Base-by-base conservation (phyloP, 2,888 invertebrate species). In the Melanophora roralis region DNA sequence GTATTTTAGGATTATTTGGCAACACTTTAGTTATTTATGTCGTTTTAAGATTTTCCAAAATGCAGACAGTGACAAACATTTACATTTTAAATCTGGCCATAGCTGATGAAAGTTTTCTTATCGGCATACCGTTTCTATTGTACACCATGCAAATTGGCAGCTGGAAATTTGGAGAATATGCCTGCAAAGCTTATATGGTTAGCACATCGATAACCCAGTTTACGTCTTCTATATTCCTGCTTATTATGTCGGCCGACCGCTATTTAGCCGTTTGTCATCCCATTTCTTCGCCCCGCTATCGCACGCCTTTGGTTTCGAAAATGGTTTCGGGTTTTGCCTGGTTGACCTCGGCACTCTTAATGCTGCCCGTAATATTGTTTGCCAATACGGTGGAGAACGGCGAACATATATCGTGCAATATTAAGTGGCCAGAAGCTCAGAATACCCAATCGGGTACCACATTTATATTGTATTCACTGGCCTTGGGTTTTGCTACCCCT, bases 61-160 rank as follows among this genome's bases (percentile, higher is more conserved):
- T 97, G 97, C 97, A 97, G 89, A 97, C 97, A 0, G 97, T 97
- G 45, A 97, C 97, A 81, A 97, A 97, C 88, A 95, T 96, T 93
- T 97, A 97, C 90, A 97, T 97, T 84, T 93, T 96, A n/a, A 97
- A 97, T 89, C 90, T 97, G 84, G 97, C 97, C 16, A 94, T 97
- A 73, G 97, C 97, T 0, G 97, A 97, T 89, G 97, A 97, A 89
- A 96, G 96, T 86, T 97, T 97, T 86, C 92, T 97, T 2, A 95
- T 97, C 73, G 97, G 97, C 1, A 95, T 97, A 83, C 97, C 97
- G 0, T 96, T 97, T 86, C 92, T 97, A 11, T 93, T 97, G 49
- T 93, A 94, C 23, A 97, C 97, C 0, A 95, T 97, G 92, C 87
- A 89, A 77, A 85, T 87, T 51, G 93, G 94, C 55, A 93, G 93